Base-by-base conservation (phyloP, 2,113 vertebrate species). In the Stegostoma tigrinum region DNA sequence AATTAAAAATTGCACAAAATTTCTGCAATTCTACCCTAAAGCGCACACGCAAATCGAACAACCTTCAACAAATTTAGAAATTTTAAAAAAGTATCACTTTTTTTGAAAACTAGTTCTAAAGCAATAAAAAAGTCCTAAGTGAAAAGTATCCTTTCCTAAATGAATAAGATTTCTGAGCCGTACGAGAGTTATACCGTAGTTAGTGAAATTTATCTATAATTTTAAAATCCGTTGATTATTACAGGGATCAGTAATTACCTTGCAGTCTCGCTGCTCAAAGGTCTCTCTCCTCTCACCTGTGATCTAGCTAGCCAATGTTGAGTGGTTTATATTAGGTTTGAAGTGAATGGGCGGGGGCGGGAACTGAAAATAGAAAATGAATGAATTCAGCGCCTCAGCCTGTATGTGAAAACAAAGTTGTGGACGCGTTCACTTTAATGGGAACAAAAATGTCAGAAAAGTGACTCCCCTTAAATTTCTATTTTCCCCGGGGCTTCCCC, bases 401-500 rank as follows among this genome's bases (percentile, higher is more conserved):
- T 8, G 55, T 61, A 61, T 61, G 55, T 61, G 55, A 61, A 61
- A 61, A 61, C 55, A 12, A 61, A 48, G 12, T 10, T 10, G 55
- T 61, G 12, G 7, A 61, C 55, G 55, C 55, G 55, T 61, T 61
- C 55, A 61, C 55, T 61, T 61, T 61, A 61, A 12, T 61, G 55
- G 55, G 55, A 61, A 61, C 55, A 10, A 61, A 61, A 17, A 55
- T 91, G 12, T 42, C 91, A 94, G 5, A 68, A 8, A 45, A n/a
- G 23, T 55, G 10, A 68, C 67, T 30, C 68, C 68, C 17, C n/a
- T n/a, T 21, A 0, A 61, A 75, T 27, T 6, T 52, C 5, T 95
- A 30, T 70, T 38, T 66, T 93, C 34, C 94, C 94, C 38, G 68
- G 94, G 94, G 45, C 10, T 48, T 95, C 94, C 94, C 94, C 94